These are phyloP conservation scores for Bimastos eiseni DNA, from an alignment of 2,888 invertebrate species.

Conservation along the genomic window DNA sequence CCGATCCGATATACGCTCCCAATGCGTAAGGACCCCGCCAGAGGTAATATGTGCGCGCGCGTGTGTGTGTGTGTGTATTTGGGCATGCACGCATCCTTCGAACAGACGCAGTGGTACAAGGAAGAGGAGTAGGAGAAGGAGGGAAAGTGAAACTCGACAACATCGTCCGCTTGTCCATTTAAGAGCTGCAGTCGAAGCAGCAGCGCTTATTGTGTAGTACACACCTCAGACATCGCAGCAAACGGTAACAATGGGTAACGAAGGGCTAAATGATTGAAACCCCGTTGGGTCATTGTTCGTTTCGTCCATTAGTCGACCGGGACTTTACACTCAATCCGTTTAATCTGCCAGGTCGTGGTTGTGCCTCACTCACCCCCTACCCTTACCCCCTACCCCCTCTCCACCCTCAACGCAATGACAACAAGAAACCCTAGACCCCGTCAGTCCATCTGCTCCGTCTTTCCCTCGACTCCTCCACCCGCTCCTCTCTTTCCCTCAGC, in stretches of 20 bases:
- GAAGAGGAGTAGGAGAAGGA: not conserved
- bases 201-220: no score
- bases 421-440: constrained; percentile 20
- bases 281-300: constrained; percentile 16
- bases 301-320: not conserved
- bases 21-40: no score
- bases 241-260: not conserved
- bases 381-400: no score
- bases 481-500: not conserved
- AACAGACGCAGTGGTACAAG: not conserved
- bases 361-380: no score
- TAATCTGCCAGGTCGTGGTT: not conserved
- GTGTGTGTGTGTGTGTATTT: not conserved
- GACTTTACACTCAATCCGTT: not conserved
- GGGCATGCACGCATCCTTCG: not conserved
- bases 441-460: not conserved
- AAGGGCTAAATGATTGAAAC: constrained; percentile 19
- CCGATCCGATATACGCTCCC: no score
- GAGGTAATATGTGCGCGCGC: no score
- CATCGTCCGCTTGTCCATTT: not conserved
- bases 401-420: not conserved
- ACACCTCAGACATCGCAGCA: not conserved
- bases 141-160: not conserved
- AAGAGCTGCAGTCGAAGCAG: not conserved
- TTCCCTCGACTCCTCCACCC: no score